phyloP scores from a whole-genome alignment of 2,797 vertebrate genomes.

The Sebastes glaucus region DNA sequence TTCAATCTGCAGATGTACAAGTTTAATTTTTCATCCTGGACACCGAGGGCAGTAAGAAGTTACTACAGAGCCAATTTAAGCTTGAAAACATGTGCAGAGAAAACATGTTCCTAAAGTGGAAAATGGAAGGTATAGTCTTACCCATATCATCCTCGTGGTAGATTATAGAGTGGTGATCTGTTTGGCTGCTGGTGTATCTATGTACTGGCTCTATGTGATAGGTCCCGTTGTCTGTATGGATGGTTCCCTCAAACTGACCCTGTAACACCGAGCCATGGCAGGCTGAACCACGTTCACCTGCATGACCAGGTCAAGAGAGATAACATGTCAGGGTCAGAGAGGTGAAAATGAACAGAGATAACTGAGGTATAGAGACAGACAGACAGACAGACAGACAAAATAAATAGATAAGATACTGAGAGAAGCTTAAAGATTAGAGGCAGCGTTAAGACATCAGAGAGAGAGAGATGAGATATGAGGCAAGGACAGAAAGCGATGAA shows the following conservation, averaged over 20 bases:
- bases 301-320: conserved; percentile 12
- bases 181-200: conserved; percentile 48
- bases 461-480: background rate
- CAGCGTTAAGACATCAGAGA: background rate
- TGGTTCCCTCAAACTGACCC: conserved; percentile 87
- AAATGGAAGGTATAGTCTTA: conserved; percentile 59
- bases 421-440: background rate
- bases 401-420: background rate
- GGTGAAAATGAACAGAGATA: background rate
- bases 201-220: conserved; percentile 82
- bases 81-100: background rate
- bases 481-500: background rate
- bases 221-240: conserved; percentile 80
- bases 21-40: background rate
- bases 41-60: background rate
- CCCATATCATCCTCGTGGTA: conserved; percentile 86
- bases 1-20: background rate
- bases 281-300: conserved; percentile 80
- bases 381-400: background rate
- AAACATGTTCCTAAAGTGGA: background rate
- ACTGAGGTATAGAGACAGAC: background rate
- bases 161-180: conserved; percentile 83
- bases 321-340: background rate
- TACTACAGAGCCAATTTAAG: background rate
- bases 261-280: conserved; percentile 84